Conservation (phyloP, 2,113 vertebrate species). For the Motacilla tschutschensis region DNA sequence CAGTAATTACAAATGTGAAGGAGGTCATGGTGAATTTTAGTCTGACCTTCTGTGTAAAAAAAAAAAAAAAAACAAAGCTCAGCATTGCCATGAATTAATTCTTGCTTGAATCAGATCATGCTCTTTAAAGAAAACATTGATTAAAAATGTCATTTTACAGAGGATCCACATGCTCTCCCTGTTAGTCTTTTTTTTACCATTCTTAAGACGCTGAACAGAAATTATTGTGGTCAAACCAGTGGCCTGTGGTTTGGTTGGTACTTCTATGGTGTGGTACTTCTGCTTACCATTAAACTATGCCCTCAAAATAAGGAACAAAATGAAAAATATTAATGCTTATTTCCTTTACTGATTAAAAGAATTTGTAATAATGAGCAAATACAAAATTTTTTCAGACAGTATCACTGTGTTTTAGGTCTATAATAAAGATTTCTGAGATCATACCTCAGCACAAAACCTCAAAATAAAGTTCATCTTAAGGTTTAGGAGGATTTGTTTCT, state of each 20-base stretch:
- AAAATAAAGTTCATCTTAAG: neutral
- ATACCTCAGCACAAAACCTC: neutral
- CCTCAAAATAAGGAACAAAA: neutral
- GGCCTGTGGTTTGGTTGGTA: neutral
- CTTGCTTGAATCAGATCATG: neutral
- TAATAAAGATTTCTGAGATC: neutral
- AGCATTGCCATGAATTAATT: conserved; percentile 8
- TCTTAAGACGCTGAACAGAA: neutral
- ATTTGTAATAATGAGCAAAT: neutral
- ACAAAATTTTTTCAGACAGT: neutral
- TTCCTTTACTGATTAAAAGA: neutral
- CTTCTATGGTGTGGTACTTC: neutral
- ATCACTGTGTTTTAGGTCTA: neutral
- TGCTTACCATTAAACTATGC: neutral
- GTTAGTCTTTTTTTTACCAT: neutral
- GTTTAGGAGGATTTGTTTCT: neutral
- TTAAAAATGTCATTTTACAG: neutral
- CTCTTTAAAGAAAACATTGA: conserved; percentile 9
- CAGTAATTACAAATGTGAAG: conserved; percentile 20
- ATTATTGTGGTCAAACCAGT: neutral
- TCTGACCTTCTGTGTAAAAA: neutral
- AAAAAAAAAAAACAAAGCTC: neutral
- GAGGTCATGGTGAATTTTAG: conserved; percentile 14
- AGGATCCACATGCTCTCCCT: neutral
- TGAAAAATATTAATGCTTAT: neutral